Conservation (phyloP, 1,140 invertebrate genomes). For the Metopolophium dirhodum region DNA sequence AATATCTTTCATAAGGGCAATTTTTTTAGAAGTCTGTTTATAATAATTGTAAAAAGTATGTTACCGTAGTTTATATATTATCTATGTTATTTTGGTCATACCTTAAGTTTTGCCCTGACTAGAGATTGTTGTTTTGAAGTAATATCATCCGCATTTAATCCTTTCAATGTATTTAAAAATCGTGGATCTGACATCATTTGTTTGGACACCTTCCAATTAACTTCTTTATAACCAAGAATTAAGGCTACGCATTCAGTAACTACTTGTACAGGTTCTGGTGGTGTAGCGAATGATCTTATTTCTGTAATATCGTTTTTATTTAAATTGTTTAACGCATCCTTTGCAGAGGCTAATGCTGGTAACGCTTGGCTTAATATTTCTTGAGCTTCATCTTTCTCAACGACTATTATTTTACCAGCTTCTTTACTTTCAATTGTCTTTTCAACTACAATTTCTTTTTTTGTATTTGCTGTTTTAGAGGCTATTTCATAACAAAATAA, state of each 20-base stretch:
- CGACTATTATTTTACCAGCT: slow-evolving; percentile 72
- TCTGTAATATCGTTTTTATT: slow-evolving; percentile 91
- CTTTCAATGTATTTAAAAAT: slow-evolving; percentile 79
- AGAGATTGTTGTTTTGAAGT: slow-evolving; percentile 74
- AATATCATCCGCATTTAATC: slow-evolving; percentile 84
- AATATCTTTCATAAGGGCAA: slow-evolving; percentile 77
- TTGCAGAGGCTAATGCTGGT: slow-evolving; percentile 81
- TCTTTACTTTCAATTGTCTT: slow-evolving; percentile 82
- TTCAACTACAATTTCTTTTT: slow-evolving; percentile 77
- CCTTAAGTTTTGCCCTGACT: slow-evolving; percentile 69
- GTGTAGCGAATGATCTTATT: slow-evolving; percentile 89
- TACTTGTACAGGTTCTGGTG: slow-evolving; percentile 78
- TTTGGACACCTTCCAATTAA: slow-evolving; percentile 88
- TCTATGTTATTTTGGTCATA: not conserved
- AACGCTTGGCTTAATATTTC: slow-evolving; percentile 78
- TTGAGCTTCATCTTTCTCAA: slow-evolving; percentile 83
- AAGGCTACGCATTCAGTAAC: slow-evolving; percentile 89
- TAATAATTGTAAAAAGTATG: not conserved
- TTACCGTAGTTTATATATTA: not conserved
- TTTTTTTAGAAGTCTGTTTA: slow-evolving; percentile 68
- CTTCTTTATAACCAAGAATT: slow-evolving; percentile 79
- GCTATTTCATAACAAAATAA: slow-evolving; percentile 62
- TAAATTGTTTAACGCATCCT: slow-evolving; percentile 77
- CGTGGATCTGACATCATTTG: slow-evolving; percentile 89
- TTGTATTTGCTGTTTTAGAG: slow-evolving; percentile 73